Percentiles rank a stretch among this genome's conserved stretches.
phyloP scores from a whole-genome alignment of 2,797 vertebrate genomes.

The Okamejei kenojei region DNA sequence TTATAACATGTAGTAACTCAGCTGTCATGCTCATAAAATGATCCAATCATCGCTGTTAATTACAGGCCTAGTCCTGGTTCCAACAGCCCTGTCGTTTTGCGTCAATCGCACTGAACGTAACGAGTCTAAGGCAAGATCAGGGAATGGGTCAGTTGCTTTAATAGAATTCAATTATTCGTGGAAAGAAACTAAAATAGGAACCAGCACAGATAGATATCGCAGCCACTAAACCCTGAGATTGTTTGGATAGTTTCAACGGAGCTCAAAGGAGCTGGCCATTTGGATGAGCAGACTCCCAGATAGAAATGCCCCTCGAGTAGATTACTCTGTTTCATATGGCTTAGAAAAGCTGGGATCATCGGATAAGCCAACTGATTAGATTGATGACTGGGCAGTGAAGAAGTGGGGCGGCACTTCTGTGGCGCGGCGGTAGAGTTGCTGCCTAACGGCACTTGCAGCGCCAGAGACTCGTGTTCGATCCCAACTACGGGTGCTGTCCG shows the following conservation, averaged over 20 bases:
- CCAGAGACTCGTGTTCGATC: too few species aligned
- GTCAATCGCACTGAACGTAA: slow-evolving; percentile 28
- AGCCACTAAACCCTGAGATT: slow-evolving; percentile 42
- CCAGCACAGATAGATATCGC: slow-evolving; percentile 42
- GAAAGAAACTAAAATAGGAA: slow-evolving; percentile 43
- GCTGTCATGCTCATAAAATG: neutral
- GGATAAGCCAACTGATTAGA: slow-evolving; percentile 7
- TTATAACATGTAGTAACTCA: neutral
- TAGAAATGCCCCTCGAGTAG: neutral
- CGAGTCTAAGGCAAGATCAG: slow-evolving; percentile 37
- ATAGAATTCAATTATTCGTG: slow-evolving; percentile 37
- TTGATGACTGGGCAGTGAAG: neutral
- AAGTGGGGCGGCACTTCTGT: too few species aligned
- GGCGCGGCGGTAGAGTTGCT: too few species aligned
- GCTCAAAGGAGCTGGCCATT: slow-evolving; percentile 36
- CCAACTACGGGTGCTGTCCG: too few species aligned
- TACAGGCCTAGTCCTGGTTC: neutral
- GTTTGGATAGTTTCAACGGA: slow-evolving; percentile 39
- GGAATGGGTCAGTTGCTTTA: slow-evolving; percentile 40
- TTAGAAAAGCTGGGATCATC: neutral
- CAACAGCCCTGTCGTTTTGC: neutral
- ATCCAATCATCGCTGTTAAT: slow-evolving; percentile 20
- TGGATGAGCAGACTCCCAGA: slow-evolving; percentile 16
- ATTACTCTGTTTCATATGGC: neutral
- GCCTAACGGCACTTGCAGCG: too few species aligned